phyloP scores from a whole-genome alignment of 2,113 vertebrate genomes.

The Lycaon pictus region DNA sequence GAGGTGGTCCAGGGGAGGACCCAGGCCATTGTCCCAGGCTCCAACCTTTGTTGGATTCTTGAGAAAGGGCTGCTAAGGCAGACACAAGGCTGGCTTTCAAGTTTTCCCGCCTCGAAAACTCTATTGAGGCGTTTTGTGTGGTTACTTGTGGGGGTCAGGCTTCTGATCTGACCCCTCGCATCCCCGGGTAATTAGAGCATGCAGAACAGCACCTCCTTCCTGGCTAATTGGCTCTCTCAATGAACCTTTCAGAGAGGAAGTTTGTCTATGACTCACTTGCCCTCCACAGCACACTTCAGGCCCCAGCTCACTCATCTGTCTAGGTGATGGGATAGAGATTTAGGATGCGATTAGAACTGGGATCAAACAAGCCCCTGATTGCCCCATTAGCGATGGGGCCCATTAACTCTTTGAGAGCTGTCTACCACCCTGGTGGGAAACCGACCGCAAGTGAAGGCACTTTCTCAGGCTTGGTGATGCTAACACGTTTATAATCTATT shows the following conservation, averaged over 20 bases:
- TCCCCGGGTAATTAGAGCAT: constrained; percentile 62
- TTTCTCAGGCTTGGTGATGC: constrained; percentile 47
- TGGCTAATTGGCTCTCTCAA: constrained; percentile 76
- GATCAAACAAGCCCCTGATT: constrained; percentile 74
- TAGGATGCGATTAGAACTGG: constrained; percentile 80
- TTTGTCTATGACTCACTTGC: constrained; percentile 64
- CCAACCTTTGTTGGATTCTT: constrained; percentile 74
- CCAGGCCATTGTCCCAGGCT: constrained; percentile 60
- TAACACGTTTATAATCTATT: constrained; percentile 25
- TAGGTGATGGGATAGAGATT: constrained; percentile 64
- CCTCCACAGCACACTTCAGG: constrained; percentile 69
- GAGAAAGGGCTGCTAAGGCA: constrained; percentile 76
- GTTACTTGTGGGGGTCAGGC: constrained; percentile 76
- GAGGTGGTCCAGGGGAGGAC: constrained; percentile 82
- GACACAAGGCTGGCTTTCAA: constrained; percentile 60
- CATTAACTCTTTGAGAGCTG: constrained; percentile 75
- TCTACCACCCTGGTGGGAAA: constrained; percentile 60
- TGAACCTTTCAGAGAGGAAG: constrained; percentile 63
- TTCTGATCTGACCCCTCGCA: constrained; percentile 76
- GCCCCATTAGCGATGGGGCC: constrained; percentile 57
- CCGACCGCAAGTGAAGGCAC: constrained; percentile 33
- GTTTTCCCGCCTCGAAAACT: constrained; percentile 75
- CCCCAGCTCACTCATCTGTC: constrained; percentile 63
- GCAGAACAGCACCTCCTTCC: constrained; percentile 75
- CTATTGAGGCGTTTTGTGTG: constrained; percentile 81